These are phyloP conservation scores for Agrenia bidenticulata DNA, from an alignment of 2,888 invertebrate genomes.

Conservation along the genomic window DNA sequence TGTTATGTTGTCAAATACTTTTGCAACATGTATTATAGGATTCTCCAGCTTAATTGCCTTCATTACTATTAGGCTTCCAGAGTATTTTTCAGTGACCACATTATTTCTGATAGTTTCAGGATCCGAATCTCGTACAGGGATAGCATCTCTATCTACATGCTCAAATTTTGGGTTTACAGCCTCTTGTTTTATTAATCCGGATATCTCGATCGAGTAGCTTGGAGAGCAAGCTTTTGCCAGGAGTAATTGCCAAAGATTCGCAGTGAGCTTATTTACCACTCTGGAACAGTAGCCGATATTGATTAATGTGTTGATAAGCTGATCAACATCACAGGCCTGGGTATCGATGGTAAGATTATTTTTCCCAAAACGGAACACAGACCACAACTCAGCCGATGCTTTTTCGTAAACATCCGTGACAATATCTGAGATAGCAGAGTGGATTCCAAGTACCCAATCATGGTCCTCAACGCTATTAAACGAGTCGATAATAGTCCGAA, in stretches of 20 bases:
- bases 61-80: constrained; percentile 4
- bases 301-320: constrained; percentile 35
- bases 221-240: constrained; percentile 41
- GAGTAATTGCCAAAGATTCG: constrained; percentile 46
- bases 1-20: constrained; percentile 36
- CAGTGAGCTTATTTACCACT: constrained; percentile 38
- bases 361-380: constrained; percentile 39
- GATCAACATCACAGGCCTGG: constrained; percentile 23
- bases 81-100: neutral
- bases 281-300: constrained; percentile 35
- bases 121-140: constrained; percentile 20
- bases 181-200: neutral
- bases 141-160: constrained; percentile 11
- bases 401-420: constrained; percentile 31
- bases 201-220: constrained; percentile 34
- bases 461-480: constrained; percentile 33
- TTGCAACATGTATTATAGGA: constrained; percentile 18
- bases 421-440: constrained; percentile 24
- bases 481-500: constrained; percentile 11
- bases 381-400: constrained; percentile 38
- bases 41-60: constrained; percentile 20
- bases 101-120: neutral
- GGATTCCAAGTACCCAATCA: constrained; percentile 40
- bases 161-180: neutral
- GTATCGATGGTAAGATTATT: constrained; percentile 37